phyloP scores from a whole-genome alignment of 30 jellyfish, hydroid and myxozoan genomes.

The Haliclystus octoradiatus region DNA sequence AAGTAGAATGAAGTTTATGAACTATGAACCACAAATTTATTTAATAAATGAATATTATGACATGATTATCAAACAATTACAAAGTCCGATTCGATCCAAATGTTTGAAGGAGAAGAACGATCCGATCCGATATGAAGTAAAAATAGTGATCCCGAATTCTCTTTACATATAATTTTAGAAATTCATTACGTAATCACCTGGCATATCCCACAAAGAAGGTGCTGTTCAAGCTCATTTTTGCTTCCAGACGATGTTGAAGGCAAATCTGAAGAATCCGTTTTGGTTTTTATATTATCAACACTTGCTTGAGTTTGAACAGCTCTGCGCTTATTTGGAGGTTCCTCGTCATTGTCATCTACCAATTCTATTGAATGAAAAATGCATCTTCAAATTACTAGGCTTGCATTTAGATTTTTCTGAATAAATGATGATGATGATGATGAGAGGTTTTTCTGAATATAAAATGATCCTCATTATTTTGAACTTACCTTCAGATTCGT shows the following conservation, averaged over 20 bases:
- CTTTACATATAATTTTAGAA: too few species aligned
- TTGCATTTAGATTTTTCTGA: background rate
- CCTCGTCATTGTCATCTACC: background rate
- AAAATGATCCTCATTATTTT: too few species aligned
- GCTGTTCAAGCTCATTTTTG: conserved; percentile 17
- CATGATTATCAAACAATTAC: too few species aligned
- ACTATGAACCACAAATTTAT: too few species aligned
- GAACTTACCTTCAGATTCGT: too few species aligned
- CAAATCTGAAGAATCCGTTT: too few species aligned
- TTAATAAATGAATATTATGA: too few species aligned
- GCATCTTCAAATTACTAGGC: conserved; percentile 11
- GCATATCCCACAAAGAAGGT: conserved; percentile 36
- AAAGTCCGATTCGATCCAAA: too few species aligned
- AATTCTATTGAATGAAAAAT: background rate
- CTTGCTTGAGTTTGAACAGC: conserved; percentile 16
- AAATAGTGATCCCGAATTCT: background rate
- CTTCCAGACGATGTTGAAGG: too few species aligned
- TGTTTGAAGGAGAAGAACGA: too few species aligned
- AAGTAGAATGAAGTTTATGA: too few species aligned
- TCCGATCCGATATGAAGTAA: background rate
- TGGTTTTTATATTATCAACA: background rate
- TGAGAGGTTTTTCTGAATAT: background rate
- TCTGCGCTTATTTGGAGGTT: conserved; percentile 9
- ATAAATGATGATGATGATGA: background rate
- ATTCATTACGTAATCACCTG: conserved; percentile 13